Conservation (phyloP, 2,888 invertebrate species). For the Cosmia pyralina region DNA sequence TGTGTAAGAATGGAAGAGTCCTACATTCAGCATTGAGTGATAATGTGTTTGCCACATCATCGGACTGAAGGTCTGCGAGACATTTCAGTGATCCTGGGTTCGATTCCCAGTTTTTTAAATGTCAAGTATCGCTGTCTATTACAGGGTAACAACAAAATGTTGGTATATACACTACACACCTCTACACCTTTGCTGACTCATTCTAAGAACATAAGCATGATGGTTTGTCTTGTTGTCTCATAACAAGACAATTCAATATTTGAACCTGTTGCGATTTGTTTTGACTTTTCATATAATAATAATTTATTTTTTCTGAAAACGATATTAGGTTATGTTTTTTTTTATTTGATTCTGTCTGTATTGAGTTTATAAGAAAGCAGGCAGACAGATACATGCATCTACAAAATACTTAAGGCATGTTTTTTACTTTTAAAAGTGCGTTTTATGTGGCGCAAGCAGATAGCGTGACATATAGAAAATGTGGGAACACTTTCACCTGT, state of each 20-base stretch:
- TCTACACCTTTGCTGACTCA: not conserved
- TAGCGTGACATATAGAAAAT: conserved; percentile 21
- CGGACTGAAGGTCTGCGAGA: not conserved
- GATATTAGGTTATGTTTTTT: not conserved
- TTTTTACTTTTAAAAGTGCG: not conserved
- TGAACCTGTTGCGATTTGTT: not conserved
- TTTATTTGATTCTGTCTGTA: not conserved
- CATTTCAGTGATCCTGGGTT: not conserved
- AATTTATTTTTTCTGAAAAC: not conserved
- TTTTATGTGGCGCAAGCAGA: not conserved
- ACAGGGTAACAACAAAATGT: not conserved
- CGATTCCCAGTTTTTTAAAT: not conserved
- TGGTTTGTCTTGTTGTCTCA: not conserved
- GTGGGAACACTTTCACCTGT: conserved; percentile 25
- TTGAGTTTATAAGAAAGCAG: not conserved
- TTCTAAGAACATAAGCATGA: too few species aligned
- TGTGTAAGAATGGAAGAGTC: not conserved
- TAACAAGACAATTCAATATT: not conserved
- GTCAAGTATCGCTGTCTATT: not conserved
- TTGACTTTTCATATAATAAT: not conserved
- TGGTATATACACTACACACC: not conserved
- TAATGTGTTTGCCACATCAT: not conserved
- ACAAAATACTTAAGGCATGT: not conserved
- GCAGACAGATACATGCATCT: not conserved
- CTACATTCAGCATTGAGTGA: not conserved